These are phyloP conservation scores for Leucophenga montana DNA, from an alignment of 2,888 invertebrate species.

Conservation along the genomic window DNA sequence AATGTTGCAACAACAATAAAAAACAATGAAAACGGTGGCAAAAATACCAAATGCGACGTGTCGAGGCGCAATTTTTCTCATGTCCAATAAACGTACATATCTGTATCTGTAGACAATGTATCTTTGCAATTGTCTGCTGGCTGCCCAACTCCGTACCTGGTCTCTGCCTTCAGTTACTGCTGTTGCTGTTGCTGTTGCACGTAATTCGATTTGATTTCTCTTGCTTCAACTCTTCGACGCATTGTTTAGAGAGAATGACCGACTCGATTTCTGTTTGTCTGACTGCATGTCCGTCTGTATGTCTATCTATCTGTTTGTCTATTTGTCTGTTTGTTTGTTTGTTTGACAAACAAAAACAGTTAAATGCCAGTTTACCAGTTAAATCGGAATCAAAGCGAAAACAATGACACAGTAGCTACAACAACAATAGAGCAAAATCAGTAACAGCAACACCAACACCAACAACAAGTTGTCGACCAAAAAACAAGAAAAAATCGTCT, in stretches of 20 bases:
- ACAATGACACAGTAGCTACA: conserved; percentile 62
- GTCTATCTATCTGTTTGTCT: background rate
- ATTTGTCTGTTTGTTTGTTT: conserved; percentile 36
- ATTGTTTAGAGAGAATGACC: conserved; percentile 38
- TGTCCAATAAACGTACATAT: conserved; percentile 48
- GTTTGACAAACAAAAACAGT: conserved; percentile 68
- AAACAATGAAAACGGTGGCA: background rate
- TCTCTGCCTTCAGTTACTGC: background rate
- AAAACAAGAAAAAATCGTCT: conserved; percentile 69
- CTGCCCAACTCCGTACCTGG: conserved; percentile 26
- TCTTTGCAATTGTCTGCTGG: conserved; percentile 30
- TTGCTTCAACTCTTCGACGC: conserved; percentile 4
- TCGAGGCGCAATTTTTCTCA: conserved; percentile 58
- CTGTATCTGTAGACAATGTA: conserved; percentile 31
- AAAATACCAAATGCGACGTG: conserved; percentile 20
- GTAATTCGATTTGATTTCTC: background rate
- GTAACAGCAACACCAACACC: conserved; percentile 36
- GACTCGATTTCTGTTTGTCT: conserved; percentile 36
- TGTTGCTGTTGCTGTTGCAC: background rate
- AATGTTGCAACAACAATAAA: background rate
- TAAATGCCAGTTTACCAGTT: conserved; percentile 68
- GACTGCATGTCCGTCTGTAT: conserved; percentile 22
- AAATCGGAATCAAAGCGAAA: conserved; percentile 70
- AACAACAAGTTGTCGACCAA: conserved; percentile 27
- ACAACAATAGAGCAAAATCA: conserved; percentile 23